These are phyloP conservation scores for Drepana falcataria DNA, from an alignment of 2,888 invertebrate genomes.

Conservation along the genomic window DNA sequence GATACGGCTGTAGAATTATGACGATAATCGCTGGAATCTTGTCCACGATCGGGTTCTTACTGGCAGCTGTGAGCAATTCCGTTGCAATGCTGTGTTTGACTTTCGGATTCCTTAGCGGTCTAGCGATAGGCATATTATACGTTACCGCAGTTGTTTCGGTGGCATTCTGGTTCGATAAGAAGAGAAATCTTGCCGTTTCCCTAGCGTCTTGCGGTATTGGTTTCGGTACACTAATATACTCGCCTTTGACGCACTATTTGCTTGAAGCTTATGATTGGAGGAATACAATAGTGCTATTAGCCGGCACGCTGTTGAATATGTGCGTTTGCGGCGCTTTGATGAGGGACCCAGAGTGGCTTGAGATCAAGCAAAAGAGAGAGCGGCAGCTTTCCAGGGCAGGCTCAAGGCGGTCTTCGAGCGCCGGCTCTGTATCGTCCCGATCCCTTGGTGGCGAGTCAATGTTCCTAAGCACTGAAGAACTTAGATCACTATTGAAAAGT, in stretches of 20 bases:
- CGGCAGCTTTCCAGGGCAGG: slow-evolving; percentile 51
- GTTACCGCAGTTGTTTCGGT: slow-evolving; percentile 94
- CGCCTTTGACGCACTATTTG: slow-evolving; percentile 87
- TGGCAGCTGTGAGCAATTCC: slow-evolving; percentile 83
- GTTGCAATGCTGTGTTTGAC: slow-evolving; percentile 88
- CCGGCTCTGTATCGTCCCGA: slow-evolving; percentile 69
- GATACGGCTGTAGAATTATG: slow-evolving; percentile 88
- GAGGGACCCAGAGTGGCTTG: slow-evolving; percentile 91
- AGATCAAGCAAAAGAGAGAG: slow-evolving; percentile 79
- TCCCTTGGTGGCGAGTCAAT: slow-evolving; percentile 69
- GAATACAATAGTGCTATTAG: slow-evolving; percentile 86
- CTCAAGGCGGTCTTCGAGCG: slow-evolving; percentile 67
- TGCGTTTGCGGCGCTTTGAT: slow-evolving; percentile 92
- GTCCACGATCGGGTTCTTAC: slow-evolving; percentile 85
- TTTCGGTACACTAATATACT: slow-evolving; percentile 92
- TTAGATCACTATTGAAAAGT: slow-evolving; percentile 82
- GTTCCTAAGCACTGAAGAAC: slow-evolving; percentile 80
- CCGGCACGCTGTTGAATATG: slow-evolving; percentile 90
- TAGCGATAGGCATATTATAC: slow-evolving; percentile 90
- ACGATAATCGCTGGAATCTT: slow-evolving; percentile 85
- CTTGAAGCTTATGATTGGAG: slow-evolving; percentile 88
- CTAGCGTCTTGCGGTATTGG: slow-evolving; percentile 93
- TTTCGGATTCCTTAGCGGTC: slow-evolving; percentile 89
- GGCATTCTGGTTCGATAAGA: slow-evolving; percentile 94
- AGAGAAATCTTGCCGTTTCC: slow-evolving; percentile 90